Percentiles rank a stretch among this genome's conserved stretches.
Conservation (phyloP, 2,888 invertebrate species). For the Isotomurus palustris region DNA sequence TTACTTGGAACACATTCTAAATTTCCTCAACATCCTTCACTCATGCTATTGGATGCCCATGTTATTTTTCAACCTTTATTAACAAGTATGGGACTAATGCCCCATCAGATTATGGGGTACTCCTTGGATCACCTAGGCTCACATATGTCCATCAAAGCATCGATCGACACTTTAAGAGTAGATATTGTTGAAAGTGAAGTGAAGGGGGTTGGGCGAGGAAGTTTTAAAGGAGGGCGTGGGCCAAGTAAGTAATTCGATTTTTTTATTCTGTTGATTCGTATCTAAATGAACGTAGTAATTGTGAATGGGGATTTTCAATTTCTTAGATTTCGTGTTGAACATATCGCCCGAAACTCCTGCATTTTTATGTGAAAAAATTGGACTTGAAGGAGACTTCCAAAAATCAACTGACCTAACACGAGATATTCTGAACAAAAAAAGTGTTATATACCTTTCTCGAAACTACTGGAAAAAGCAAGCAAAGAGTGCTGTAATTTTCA, state of each 20-base stretch:
- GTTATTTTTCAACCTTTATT: constrained; percentile 88
- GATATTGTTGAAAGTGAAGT: constrained; percentile 89
- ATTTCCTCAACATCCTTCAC: constrained; percentile 44
- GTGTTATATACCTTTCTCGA: constrained; percentile 77
- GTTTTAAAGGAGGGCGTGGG: constrained; percentile 12
- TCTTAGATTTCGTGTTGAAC: constrained; percentile 54
- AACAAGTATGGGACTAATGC: constrained; percentile 83
- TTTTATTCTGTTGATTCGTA: neutral
- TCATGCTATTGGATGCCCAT: constrained; percentile 76
- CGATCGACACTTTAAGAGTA: constrained; percentile 81
- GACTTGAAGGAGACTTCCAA: constrained; percentile 81
- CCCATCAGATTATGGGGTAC: constrained; percentile 65
- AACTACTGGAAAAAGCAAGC: constrained; percentile 86
- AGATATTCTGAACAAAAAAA: constrained; percentile 65
- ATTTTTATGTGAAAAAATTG: constrained; percentile 86
- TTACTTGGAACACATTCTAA: constrained; percentile 44
- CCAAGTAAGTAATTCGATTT: constrained; percentile 13
- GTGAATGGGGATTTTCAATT: neutral
- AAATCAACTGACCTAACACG: constrained; percentile 40
- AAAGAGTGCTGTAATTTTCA: constrained; percentile 86
- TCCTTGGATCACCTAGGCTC: constrained; percentile 84
- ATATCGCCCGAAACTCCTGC: constrained; percentile 74
- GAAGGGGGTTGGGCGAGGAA: constrained; percentile 38
- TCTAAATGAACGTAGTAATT: neutral
- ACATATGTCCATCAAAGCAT: constrained; percentile 74